A percentile compares a stretch with the other conserved stretches of the same genome.
phyloP scores from a whole-genome alignment of 2,888 invertebrate genomes.

The Agrotis clavis region DNA sequence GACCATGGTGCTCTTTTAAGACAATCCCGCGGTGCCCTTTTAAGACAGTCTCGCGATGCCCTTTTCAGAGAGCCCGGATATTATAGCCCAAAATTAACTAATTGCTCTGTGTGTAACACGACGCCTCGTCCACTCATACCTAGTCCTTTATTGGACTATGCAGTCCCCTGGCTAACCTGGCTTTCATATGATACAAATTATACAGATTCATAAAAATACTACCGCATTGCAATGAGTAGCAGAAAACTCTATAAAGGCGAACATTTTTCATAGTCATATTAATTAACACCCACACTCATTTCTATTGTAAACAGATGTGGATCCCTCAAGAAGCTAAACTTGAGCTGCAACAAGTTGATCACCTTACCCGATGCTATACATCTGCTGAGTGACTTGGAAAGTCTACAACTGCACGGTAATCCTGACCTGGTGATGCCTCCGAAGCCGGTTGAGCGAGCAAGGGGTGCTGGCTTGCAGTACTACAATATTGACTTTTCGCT shows the following conservation, averaged over 20 bases:
- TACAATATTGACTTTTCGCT: constrained; percentile 99
- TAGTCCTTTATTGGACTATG: too few species aligned
- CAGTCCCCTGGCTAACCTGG: too few species aligned
- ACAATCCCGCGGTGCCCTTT: too few species aligned
- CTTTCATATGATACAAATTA: too few species aligned
- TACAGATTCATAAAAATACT: not conserved
- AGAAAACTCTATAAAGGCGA: not conserved
- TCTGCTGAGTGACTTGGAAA: constrained; percentile 96
- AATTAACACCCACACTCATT: not conserved
- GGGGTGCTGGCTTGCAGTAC: constrained; percentile 96
- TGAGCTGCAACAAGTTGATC: constrained; percentile 98
- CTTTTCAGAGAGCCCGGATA: too few species aligned
- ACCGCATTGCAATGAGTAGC: not conserved
- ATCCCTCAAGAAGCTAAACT: constrained; percentile 97
- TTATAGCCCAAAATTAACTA: too few species aligned
- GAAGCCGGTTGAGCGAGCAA: constrained; percentile 96
- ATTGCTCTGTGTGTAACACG: too few species aligned
- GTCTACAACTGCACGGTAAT: constrained; percentile 97
- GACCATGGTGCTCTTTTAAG: too few species aligned
- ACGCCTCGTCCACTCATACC: too few species aligned
- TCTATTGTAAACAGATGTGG: constrained; percentile 93
- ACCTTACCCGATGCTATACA: constrained; percentile 99
- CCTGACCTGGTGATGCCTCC: constrained; percentile 98
- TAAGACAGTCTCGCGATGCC: too few species aligned
- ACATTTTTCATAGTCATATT: not conserved